Evolutionary conservation across 1,140 invertebrate genomes (phyloP).

Genomic region (Diprion similis): DNA sequence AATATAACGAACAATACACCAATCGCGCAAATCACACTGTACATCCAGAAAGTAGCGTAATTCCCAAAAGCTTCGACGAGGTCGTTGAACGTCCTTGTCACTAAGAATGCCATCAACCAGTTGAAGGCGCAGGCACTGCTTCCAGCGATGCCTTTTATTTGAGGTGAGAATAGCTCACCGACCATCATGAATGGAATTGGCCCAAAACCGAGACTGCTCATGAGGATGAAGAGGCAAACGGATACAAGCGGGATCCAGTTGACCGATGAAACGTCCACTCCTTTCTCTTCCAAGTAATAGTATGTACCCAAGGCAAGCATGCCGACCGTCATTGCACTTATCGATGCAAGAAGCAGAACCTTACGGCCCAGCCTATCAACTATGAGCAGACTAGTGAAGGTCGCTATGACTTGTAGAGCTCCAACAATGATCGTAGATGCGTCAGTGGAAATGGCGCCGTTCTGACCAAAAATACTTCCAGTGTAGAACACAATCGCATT

Average conservation of each 20-base stretch:
- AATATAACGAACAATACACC: constrained; percentile 78
- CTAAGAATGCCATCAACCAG: constrained; percentile 81
- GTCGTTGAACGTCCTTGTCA: constrained; percentile 79
- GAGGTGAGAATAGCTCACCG: constrained; percentile 75
- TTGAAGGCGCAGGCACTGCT: constrained; percentile 78
- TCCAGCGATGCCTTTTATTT: constrained; percentile 78
- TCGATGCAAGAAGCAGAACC: constrained; percentile 72
- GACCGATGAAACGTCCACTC: constrained; percentile 62
- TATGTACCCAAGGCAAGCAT: constrained; percentile 68
- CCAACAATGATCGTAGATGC: constrained; percentile 76
- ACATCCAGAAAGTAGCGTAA: constrained; percentile 81
- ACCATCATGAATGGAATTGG: constrained; percentile 84
- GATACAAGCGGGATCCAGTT: constrained; percentile 76
- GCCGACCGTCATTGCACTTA: constrained; percentile 68
- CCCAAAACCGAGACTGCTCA: constrained; percentile 81
- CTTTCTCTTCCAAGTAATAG: constrained; percentile 66
- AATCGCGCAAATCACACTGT: constrained; percentile 73
- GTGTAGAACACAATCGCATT: constrained; percentile 88
- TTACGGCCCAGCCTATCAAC: constrained; percentile 80
- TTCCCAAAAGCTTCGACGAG: constrained; percentile 66
- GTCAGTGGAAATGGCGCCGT: constrained; percentile 60
- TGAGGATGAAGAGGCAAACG: constrained; percentile 76
- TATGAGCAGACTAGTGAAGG: constrained; percentile 72
- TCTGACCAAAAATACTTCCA: constrained; percentile 73
- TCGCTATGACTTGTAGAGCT: constrained; percentile 77